Base-by-base conservation (phyloP, 2,888 invertebrate genomes). In the Nomada flava region DNA sequence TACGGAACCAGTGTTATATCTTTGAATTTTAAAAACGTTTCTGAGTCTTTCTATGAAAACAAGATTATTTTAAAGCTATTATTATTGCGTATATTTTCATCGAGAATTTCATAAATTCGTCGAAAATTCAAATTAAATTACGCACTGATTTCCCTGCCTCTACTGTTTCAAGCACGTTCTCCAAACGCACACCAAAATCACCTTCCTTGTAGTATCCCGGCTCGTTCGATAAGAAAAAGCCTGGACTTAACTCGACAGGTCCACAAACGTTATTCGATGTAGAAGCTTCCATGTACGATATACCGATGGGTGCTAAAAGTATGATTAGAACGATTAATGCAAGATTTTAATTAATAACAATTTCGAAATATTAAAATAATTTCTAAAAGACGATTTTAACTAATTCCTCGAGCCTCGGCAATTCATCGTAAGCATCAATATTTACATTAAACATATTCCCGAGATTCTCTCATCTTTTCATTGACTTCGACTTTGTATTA, bases 181-280 rank as follows among this genome's bases (percentile, higher is more conserved):
- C 98, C 73, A 99, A 94, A 18, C 98, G 95, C 47, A 98, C 96
- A 0, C 99, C 99, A 93, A 97, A 99, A 89, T 97, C 96, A 5
- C 96, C 96, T 82, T 96, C 95, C 91, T 97, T 96, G 92, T 99
- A 99, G 94, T 96, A 98, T 10, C 98, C 98, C 1, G 99, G 99
- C 89, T 98, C 98, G 91, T 96, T 96, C 10, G 97, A 96, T 77
- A 98, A 95, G 90, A 97, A 98, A 91, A 97, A 97, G 80, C 97
- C 97, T 85, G 96, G 96, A 83, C 94, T 95, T 94, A 90, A 95
- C 92, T 92, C 95, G 91, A 95, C 95, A 76, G 95, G 95, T 80
- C 80, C 90, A 42, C 92, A 92, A 36, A 84, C 88, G 7, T 75
- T 23, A 29, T 71, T 52, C 15, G 85, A 20, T n/a, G 63, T 10